phyloP scores from a whole-genome alignment of 2,888 invertebrate genomes.

The Drosophila borealis region DNA sequence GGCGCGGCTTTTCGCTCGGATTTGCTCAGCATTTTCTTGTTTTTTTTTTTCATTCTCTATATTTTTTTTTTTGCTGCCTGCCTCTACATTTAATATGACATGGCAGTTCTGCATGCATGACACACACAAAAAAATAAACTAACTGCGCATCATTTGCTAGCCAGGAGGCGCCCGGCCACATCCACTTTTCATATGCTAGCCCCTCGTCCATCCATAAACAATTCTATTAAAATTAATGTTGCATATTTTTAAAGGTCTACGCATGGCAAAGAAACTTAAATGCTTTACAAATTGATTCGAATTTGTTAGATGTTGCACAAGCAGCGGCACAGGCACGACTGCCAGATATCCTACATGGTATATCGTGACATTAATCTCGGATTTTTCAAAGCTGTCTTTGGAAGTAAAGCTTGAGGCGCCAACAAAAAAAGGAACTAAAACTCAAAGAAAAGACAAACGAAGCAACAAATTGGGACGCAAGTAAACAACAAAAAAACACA shows the following conservation, averaged over 20 bases:
- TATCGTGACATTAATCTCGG: conserved; percentile 5
- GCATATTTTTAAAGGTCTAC: conserved; percentile 67
- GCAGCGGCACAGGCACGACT: conserved; percentile 11
- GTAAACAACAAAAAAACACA: conserved; percentile 47
- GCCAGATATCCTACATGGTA: conserved; percentile 34
- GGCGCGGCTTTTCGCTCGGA: conserved; percentile 59
- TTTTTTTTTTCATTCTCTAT: conserved; percentile 18
- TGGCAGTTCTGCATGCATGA: conserved; percentile 66
- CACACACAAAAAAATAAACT: conserved; percentile 38
- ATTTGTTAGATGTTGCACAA: conserved; percentile 56
- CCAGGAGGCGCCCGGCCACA: conserved; percentile 4
- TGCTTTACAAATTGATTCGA: conserved; percentile 69
- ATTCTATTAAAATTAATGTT: conserved; percentile 80
- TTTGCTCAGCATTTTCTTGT: conserved; percentile 9
- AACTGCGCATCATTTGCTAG: conserved; percentile 57
- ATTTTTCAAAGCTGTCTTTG: not conserved
- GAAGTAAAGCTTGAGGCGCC: not conserved
- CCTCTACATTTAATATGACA: conserved; percentile 67
- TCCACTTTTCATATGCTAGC: conserved; percentile 36
- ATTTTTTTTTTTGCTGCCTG: conserved; percentile 35
- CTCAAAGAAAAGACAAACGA: conserved; percentile 25
- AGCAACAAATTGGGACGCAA: conserved; percentile 64
- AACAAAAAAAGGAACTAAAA: conserved; percentile 4
- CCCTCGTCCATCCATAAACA: conserved; percentile 60
- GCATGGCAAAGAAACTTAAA: conserved; percentile 58